Evolutionary conservation across 2,888 invertebrate genomes (phyloP), one percentile per base, ranked within the genome.

Genomic region (Meiosimyza decipiens): DNA sequence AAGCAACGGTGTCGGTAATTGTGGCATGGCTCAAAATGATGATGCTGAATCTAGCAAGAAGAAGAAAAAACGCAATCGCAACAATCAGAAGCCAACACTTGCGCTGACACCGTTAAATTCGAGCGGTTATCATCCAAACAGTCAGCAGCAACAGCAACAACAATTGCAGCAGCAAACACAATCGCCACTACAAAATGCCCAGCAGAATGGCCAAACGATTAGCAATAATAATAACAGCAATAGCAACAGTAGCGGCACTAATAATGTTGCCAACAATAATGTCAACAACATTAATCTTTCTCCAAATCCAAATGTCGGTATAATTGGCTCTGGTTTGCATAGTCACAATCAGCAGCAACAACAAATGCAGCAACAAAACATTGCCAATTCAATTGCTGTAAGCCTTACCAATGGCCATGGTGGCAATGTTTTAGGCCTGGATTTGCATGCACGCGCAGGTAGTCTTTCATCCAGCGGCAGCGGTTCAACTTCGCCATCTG

Each of bases 401-500:
- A 75, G 76, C 28, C 67, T 74, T 64, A 72, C 77, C 51, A 77
- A 73, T 72, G 69, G 71, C 51, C 73, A 71, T 60, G 75, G 69
- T 71, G 76, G 76, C 40, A 83, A 81, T 66, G 77, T 82, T 11
- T 75, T 83, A 73, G 83, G 83, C 71, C 80, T 83, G 64, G 89
- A 89, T 79, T 82, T 90, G 54, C 89, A 94, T 13, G 88, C 91
- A 49, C 89, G 95, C 60, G 91, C 94, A 70, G 94, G 94, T 79
- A 94, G 94, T 79, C 85, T 94, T 33, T 94, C 94, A 13, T 93
- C 93, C 77, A 93, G 91, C 78, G 91, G 92, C 72, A 94, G 92
- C 22, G 93, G 91, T 79, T 91, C 92, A 74, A 94, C 93, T 47
- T 94, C 94, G 55, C 94, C 95, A 73, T 94, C 95, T 51, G 90